Conservation (phyloP, 2,888 invertebrate species). For the Philopedon plagiatum region DNA sequence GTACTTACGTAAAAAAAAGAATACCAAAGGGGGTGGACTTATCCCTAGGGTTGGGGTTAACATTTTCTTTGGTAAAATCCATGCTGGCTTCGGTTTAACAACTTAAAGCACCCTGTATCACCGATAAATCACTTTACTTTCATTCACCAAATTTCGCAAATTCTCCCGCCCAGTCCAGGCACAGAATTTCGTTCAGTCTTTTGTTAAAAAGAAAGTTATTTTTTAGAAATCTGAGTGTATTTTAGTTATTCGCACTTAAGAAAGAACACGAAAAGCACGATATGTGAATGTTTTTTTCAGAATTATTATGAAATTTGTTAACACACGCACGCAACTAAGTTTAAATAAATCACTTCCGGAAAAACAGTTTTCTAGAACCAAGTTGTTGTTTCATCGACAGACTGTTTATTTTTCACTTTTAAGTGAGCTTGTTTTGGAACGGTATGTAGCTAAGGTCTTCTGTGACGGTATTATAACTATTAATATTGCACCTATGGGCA, state of each 20-base stretch:
- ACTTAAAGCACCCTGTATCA: conserved; percentile 13
- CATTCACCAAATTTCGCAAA: conserved; percentile 12
- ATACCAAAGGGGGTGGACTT: conserved; percentile 69
- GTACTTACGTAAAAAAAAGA: conserved; percentile 72
- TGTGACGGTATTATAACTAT: background rate
- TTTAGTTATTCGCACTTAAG: background rate
- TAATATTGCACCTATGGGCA: no score
- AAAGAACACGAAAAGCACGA: background rate
- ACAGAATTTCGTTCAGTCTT: conserved; percentile 4
- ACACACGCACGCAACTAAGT: no score
- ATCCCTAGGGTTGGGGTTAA: conserved; percentile 71
- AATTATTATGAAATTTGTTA: background rate
- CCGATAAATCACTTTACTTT: background rate
- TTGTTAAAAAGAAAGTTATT: background rate
- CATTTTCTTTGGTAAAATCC: conserved; percentile 69
- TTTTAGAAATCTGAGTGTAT: background rate
- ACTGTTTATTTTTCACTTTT: conserved; percentile 15
- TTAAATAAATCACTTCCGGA: background rate
- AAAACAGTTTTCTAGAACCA: background rate
- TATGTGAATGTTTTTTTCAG: no score
- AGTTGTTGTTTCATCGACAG: conserved; percentile 20
- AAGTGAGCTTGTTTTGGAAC: background rate
- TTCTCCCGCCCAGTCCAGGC: background rate
- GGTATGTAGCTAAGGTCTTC: background rate
- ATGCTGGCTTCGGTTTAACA: conserved; percentile 57